A percentile compares a stretch with the other conserved stretches of the same genome.
Conservation (phyloP, 2,797 vertebrate genomes). For the Helostoma temminkii region DNA sequence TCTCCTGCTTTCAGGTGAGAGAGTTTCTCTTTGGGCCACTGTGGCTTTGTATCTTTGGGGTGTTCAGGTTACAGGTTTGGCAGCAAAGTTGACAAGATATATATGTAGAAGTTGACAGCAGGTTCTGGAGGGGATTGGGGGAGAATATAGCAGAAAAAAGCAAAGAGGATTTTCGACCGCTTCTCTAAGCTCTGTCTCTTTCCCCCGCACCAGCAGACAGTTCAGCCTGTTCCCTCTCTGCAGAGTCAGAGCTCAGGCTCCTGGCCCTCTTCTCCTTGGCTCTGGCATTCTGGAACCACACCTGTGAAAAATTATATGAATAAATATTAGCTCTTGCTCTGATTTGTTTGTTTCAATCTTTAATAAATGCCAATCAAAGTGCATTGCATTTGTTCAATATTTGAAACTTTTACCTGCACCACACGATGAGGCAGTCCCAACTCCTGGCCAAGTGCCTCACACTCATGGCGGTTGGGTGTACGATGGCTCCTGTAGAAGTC, state of each 20-base stretch:
- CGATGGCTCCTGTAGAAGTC: slow-evolving; percentile 98
- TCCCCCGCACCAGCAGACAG: slow-evolving; percentile 81
- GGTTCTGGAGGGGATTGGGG: slow-evolving; percentile 81
- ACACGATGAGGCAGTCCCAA: slow-evolving; percentile 98
- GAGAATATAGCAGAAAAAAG: slow-evolving; percentile 90
- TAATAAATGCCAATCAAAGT: not conserved
- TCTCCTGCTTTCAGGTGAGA: slow-evolving; percentile 81
- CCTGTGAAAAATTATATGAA: slow-evolving; percentile 69
- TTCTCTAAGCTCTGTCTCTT: slow-evolving; percentile 93
- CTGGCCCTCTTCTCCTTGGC: slow-evolving; percentile 98
- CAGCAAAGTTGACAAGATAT: slow-evolving; percentile 82
- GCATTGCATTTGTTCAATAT: slow-evolving; percentile 7
- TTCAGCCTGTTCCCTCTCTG: slow-evolving; percentile 80
- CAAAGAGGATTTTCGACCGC: slow-evolving; percentile 90
- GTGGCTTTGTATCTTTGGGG: slow-evolving; percentile 84
- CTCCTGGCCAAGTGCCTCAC: slow-evolving; percentile 96
- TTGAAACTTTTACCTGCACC: slow-evolving; percentile 88
- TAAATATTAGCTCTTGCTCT: slow-evolving; percentile 5
- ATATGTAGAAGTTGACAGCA: slow-evolving; percentile 70
- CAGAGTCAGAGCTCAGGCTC: slow-evolving; percentile 79
- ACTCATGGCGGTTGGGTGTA: slow-evolving; percentile 97
- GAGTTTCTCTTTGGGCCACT: slow-evolving; percentile 91
- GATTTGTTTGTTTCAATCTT: not conserved
- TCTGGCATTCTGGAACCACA: slow-evolving; percentile 99
- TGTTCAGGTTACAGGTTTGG: slow-evolving; percentile 80